Conservation (phyloP, 2,888 invertebrate species). For the Eucera pruinosa region DNA sequence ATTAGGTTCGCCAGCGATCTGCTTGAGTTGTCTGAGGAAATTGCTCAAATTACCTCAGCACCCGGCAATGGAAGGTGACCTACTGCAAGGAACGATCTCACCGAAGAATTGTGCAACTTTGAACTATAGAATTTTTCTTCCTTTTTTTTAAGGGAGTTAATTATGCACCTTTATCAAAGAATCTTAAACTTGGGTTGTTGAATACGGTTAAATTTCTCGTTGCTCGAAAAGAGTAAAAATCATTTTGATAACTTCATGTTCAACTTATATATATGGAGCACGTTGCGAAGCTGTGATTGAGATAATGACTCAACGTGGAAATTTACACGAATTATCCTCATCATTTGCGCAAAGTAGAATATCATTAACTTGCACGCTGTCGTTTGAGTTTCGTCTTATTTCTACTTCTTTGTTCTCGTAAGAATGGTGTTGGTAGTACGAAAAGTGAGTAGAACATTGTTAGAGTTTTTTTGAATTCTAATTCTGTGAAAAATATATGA, state of each 20-base stretch:
- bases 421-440: background rate
- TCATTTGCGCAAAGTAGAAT: background rate
- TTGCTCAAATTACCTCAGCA: conserved; percentile 50
- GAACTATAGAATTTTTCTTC: background rate
- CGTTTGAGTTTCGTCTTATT: background rate
- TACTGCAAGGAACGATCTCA: conserved; percentile 35
- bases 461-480: no score
- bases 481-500: no score
- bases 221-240: background rate
- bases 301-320: conserved; percentile 13
- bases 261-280: background rate
- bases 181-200: background rate
- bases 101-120: conserved; percentile 12
- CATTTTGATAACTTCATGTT: background rate
- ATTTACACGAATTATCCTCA: conserved; percentile 5
- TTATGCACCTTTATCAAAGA: background rate
- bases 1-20: conserved; percentile 51
- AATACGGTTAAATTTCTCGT: no score
- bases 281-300: background rate
- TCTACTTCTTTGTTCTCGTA: background rate
- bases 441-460: no score
- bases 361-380: background rate
- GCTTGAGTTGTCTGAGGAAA: conserved; percentile 50
- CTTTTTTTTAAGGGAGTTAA: background rate
- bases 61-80: conserved; percentile 54